Evolutionary conservation across 2,888 invertebrate species (phyloP), one percentile per base, ranked within the genome.

Genomic region (Automeris io): DNA sequence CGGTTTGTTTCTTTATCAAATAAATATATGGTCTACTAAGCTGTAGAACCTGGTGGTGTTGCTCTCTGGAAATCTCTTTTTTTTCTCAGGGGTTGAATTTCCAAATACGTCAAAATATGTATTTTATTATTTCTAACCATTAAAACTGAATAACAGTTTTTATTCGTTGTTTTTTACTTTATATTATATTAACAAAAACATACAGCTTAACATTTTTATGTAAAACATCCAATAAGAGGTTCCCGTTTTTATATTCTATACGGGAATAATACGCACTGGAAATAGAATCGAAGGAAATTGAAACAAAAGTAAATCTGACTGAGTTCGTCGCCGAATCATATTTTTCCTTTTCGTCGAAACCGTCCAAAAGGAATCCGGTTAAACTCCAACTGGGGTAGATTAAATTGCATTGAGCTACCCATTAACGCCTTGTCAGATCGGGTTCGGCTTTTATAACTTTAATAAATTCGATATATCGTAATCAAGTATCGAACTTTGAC

Each of bases 401-500:
- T 72, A 82, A 87, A 87, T 87, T 87, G 81, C 82, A 87, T 87
- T 86, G 78, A 74, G 77, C 71, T 69, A 65, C 70, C 82, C 86
- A 87, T 86, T 87, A 87, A 80, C 81, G 83, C 80, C 79, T 81
- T 87, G 87, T 87, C 87, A 82, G 82, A 79, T 86, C 76, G 70
- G 70, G 83, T 87, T 82, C 73, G 75, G 75, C 76, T 82, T 70
- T 78, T 75, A 79, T 72, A 60, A 67, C 72, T 77, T 74, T 76
- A 83, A 85, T 78, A 80, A 77, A 83, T 79, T 64, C 70, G 64
- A 70, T 78, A 63, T 68, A 65, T 65, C 69, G 66, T 61, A 65
- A 60, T 52, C 48, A 43, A 39, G 9, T 31, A 32, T 18, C 13
- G 18, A 18, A 18, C n/a, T n/a, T n/a, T n/a, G 8, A 16, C n/a